phyloP scores from a whole-genome alignment of 1,140 invertebrate genomes.

The Anoplolepis gracilipes region DNA sequence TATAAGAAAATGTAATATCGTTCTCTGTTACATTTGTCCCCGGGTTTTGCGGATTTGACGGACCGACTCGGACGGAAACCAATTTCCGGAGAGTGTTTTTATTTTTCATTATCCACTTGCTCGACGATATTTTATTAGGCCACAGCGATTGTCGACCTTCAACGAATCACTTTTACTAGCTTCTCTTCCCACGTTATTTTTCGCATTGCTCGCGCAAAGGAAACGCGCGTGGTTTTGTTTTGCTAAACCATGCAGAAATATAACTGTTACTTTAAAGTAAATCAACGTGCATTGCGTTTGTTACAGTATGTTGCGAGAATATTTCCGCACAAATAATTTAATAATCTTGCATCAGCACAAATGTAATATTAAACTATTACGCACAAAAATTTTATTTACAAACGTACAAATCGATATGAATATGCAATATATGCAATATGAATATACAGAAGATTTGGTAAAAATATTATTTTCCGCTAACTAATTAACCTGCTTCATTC shows the following conservation, averaged over 20 bases:
- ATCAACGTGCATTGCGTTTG: not conserved
- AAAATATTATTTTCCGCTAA: not conserved
- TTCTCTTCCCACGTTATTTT: conserved; percentile 32
- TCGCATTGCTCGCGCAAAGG: conserved; percentile 23
- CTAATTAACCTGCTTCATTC: not conserved
- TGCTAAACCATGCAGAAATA: conserved; percentile 43
- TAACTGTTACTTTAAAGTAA: conserved; percentile 35
- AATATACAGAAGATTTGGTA: not conserved
- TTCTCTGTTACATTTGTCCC: not conserved
- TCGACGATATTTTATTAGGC: conserved; percentile 32
- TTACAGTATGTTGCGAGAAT: conserved; percentile 1
- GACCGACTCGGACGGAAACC: not conserved
- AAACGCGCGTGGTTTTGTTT: conserved; percentile 31
- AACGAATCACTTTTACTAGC: conserved; percentile 41
- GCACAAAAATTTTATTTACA: not conserved
- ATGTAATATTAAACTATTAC: not conserved
- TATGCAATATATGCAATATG: not conserved
- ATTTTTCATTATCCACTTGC: conserved; percentile 21
- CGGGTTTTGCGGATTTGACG: conserved; percentile 18
- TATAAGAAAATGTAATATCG: too few species aligned
- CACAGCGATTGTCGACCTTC: conserved; percentile 23
- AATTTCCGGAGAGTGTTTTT: conserved; percentile 48
- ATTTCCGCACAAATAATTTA: conserved; percentile 7
- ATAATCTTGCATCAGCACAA: not conserved
- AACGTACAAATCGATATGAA: too few species aligned